phyloP scores from a whole-genome alignment of 2,888 invertebrate species.

The Hypselothyrea guttata region DNA sequence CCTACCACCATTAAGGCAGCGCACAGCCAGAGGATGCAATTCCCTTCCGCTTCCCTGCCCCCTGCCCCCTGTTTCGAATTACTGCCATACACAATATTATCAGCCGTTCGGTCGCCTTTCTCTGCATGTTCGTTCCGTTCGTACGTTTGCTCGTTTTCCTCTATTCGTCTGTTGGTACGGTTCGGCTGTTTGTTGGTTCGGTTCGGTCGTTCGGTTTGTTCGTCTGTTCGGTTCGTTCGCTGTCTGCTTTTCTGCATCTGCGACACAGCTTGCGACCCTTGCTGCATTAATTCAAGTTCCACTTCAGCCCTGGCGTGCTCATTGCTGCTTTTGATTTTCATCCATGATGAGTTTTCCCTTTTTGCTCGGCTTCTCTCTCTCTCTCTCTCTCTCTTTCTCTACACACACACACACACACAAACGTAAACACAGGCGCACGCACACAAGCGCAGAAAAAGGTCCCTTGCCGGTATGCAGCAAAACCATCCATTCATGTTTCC shows the following conservation, averaged over 20 bases:
- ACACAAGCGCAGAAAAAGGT: conserved; percentile 21
- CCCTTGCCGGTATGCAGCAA: conserved; percentile 52
- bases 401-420: conserved; percentile 27
- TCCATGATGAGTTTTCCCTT: conserved; percentile 77
- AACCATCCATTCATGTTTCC: conserved; percentile 78
- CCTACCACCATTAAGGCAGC: conserved; percentile 56
- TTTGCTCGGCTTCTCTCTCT: conserved; percentile 57
- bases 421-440: conserved; percentile 17
- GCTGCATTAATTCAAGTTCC: conserved; percentile 67
- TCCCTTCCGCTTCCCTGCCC: conserved; percentile 11
- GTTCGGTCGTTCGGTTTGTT: conserved; percentile 8
- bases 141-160: no score
- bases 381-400: conserved; percentile 21
- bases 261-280: conserved; percentile 64
- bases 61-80: conserved; percentile 2
- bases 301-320: conserved; percentile 62
- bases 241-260: conserved; percentile 27
- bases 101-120: conserved; percentile 26
- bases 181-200: no score
- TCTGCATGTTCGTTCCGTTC: neutral
- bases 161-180: no score
- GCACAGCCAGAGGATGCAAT: conserved; percentile 22
- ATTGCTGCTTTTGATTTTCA: conserved; percentile 72
- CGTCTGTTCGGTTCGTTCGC: conserved; percentile 27
- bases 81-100: conserved; percentile 18